Percentiles rank a stretch among this genome's conserved stretches.
These are phyloP conservation scores for Lordiphosa fenestrarum DNA, from an alignment of 2,888 invertebrate species.

Conservation along the genomic window DNA sequence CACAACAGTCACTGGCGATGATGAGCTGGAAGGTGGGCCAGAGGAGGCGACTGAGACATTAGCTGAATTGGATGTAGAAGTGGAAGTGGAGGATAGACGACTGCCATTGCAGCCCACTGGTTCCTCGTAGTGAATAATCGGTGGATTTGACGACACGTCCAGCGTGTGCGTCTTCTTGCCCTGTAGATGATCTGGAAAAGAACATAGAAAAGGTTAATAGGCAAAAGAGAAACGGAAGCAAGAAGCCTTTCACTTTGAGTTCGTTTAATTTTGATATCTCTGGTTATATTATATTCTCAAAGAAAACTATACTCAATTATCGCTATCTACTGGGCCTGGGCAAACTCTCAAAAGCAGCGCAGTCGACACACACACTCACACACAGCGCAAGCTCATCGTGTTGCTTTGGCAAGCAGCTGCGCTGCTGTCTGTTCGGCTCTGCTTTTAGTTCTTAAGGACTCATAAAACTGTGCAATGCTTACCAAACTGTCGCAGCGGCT, in stretches of 20 bases:
- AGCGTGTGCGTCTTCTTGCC: slow-evolving; percentile 14
- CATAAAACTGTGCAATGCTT: slow-evolving; percentile 5
- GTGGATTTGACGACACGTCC: slow-evolving; percentile 47
- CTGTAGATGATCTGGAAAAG: slow-evolving; percentile 48
- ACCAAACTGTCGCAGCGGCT: slow-evolving; percentile 63
- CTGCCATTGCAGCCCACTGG: background rate
- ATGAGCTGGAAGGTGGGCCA: slow-evolving; percentile 38
- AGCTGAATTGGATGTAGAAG: slow-evolving; percentile 15
- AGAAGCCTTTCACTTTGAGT: no score
- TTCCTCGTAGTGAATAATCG: slow-evolving; percentile 45
- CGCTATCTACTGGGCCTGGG: no score
- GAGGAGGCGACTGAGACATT: slow-evolving; percentile 30
- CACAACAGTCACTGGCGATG: slow-evolving; percentile 58
- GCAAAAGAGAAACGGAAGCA: no score
- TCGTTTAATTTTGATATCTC: no score
- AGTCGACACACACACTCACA: no score
- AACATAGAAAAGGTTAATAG: background rate
- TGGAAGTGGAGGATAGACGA: slow-evolving; percentile 39
- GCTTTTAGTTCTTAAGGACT: no score
- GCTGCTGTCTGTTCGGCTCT: no score
- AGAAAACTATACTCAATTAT: no score
- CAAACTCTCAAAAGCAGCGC: no score
- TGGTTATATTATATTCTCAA: no score
- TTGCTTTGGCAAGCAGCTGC: no score
- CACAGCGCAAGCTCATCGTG: no score